phyloP scores from a whole-genome alignment of 2,797 vertebrate genomes.

The Oceanodroma leucorhoa region DNA sequence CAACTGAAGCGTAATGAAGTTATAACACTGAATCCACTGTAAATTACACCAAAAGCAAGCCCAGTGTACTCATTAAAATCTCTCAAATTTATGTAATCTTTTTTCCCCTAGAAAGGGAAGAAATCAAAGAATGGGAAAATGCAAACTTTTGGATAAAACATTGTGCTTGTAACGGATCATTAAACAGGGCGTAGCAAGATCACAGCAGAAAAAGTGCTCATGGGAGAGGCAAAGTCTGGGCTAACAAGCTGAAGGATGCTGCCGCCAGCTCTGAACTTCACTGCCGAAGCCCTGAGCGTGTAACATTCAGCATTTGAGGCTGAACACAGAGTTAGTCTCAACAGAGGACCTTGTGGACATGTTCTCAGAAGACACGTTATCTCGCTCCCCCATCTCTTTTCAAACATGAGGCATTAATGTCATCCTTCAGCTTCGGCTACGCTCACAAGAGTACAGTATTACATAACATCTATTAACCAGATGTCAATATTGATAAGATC shows the following conservation, averaged over 20 bases:
- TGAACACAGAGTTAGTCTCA: neutral
- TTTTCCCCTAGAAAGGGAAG: neutral
- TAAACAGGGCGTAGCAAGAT: neutral
- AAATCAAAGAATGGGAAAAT: constrained; percentile 38
- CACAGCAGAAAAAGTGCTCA: neutral
- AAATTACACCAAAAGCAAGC: constrained; percentile 8
- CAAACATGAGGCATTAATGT: neutral
- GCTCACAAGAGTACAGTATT: neutral
- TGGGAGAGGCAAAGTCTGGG: neutral
- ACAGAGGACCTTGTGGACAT: neutral
- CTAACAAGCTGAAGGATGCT: neutral
- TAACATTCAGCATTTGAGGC: neutral
- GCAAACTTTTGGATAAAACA: neutral
- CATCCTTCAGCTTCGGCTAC: neutral
- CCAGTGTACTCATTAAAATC: neutral
- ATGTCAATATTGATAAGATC: fast-evolving
- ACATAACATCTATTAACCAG: fast-evolving
- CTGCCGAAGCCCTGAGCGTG: neutral
- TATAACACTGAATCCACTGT: neutral
- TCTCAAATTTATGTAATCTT: neutral
- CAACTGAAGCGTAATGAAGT: neutral
- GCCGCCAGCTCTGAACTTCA: neutral
- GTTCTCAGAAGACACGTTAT: fast-evolving
- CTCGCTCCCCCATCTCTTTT: neutral
- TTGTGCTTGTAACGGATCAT: neutral